Conservation (phyloP, 2,113 vertebrate genomes). For the Porphyrio hochstetteri region DNA sequence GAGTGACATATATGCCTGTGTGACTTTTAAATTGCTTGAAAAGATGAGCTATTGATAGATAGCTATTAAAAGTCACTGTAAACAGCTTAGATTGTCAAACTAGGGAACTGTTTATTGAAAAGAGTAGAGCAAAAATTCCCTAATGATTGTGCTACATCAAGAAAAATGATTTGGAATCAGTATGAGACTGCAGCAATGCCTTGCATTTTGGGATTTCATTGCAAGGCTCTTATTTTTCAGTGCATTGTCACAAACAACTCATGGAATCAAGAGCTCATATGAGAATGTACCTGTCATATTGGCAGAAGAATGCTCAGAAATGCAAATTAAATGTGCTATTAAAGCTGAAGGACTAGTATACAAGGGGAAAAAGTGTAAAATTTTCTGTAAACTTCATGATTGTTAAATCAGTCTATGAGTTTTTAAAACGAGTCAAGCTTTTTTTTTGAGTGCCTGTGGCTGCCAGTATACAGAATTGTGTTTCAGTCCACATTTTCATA, state of each 20-base stretch:
- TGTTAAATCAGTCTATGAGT: background rate
- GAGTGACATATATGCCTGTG: constrained; percentile 69
- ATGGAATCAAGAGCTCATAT: background rate
- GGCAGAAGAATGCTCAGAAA: background rate
- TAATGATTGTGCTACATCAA: constrained; percentile 23
- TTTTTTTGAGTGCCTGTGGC: background rate
- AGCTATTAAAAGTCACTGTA: constrained; percentile 46
- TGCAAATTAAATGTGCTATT: background rate
- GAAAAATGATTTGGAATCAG: background rate
- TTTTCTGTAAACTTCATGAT: background rate
- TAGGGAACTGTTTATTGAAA: constrained; percentile 15
- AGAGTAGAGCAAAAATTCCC: constrained; percentile 25
- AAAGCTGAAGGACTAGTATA: background rate
- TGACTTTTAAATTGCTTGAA: constrained; percentile 58
- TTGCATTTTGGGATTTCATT: constrained; percentile 37
- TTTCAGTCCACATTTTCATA: background rate
- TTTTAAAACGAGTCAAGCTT: background rate
- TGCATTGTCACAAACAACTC: background rate
- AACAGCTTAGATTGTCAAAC: constrained; percentile 37
- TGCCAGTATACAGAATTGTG: background rate
- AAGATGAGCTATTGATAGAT: constrained; percentile 34
- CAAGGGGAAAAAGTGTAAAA: background rate
- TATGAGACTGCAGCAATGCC: background rate
- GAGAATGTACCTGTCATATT: background rate
- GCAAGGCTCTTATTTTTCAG: background rate